These are phyloP conservation scores for Homalodisca vitripennis DNA, from an alignment of 1,140 invertebrate genomes.

Conservation along the genomic window DNA sequence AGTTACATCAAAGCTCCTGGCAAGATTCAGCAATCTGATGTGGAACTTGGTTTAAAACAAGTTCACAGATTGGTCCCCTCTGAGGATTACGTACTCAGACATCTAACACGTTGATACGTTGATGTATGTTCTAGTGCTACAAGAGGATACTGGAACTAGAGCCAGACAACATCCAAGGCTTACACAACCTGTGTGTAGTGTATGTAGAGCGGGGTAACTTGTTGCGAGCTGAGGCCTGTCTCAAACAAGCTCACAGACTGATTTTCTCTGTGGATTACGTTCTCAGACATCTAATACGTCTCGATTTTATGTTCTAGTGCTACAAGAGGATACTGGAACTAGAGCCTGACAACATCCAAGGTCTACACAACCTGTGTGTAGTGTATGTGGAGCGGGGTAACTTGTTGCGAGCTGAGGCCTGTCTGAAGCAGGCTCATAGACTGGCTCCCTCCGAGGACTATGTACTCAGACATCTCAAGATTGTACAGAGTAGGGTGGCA, in stretches of 20 bases:
- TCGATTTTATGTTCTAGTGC: conserved; percentile 61
- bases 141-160: conserved; percentile 82
- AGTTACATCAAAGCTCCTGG: no score
- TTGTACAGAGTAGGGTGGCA: conserved; percentile 71
- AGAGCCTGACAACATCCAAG: conserved; percentile 91
- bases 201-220: conserved; percentile 89
- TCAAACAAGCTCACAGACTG: conserved; percentile 72
- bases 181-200: conserved; percentile 95
- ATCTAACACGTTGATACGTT: no score
- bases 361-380: conserved; percentile 93
- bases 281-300: conserved; percentile 66
- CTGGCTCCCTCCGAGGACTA: conserved; percentile 88
- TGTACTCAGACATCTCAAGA: conserved; percentile 82
- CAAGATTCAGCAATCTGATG: no score
- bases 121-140: conserved; percentile 71
- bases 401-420: conserved; percentile 77
- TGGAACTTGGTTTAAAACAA: conserved; percentile 74
- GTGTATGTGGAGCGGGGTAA: conserved; percentile 91
- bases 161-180: conserved; percentile 88
- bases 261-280: conserved; percentile 91
- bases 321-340: conserved; percentile 83
- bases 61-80: conserved; percentile 77
- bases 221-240: conserved; percentile 76
- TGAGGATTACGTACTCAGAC: conserved; percentile 88
- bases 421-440: conserved; percentile 73